A percentile compares a stretch with the other conserved stretches of the same genome.
Evolutionary conservation across 2,797 vertebrate genomes (phyloP).

Genomic region (Onychomys torridus): DNA sequence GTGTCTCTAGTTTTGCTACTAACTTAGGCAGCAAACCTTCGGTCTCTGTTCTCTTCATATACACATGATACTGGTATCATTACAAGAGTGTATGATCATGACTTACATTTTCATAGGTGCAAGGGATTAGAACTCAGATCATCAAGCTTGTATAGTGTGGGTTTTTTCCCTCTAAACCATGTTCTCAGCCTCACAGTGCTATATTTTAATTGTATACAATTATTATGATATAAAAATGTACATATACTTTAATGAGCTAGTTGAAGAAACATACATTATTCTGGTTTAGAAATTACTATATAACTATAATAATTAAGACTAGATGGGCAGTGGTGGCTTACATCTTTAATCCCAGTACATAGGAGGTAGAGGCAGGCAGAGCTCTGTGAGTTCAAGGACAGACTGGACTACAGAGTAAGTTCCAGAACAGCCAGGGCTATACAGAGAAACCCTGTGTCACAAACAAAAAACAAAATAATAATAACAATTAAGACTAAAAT

Average conservation of each 20-base stretch:
- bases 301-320: background rate
- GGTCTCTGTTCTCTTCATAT: background rate
- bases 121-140: background rate
- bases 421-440: no score
- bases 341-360: background rate
- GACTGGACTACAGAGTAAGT: no score
- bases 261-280: background rate
- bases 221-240: slow-evolving; percentile 18
- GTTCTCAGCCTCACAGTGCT: no score
- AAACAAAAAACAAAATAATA: background rate
- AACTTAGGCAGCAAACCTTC: background rate
- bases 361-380: background rate
- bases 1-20: background rate
- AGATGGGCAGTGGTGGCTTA: background rate
- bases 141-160: no score
- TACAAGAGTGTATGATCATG: background rate
- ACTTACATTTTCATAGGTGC: background rate
- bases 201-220: background rate
- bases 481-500: background rate
- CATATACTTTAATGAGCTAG: background rate
- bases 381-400: background rate
- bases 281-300: background rate
- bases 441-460: background rate
- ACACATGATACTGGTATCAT: background rate
- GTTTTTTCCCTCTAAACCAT: background rate